Conservation (phyloP, 2,888 invertebrate species). For the Blera fallax region DNA sequence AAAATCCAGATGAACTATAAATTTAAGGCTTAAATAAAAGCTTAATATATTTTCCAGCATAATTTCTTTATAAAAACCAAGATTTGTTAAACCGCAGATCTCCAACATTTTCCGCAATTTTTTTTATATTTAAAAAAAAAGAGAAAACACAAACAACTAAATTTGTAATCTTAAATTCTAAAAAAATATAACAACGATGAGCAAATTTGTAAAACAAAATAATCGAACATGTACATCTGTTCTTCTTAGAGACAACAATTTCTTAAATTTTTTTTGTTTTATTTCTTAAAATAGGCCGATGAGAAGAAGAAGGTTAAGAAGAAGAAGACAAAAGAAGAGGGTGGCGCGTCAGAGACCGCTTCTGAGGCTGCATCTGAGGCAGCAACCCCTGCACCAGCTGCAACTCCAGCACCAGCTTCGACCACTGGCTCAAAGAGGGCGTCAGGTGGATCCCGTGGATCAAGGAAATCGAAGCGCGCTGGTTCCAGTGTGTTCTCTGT, state of each 20-base stretch:
- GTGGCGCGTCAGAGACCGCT: constrained; percentile 83
- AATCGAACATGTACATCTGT: not conserved
- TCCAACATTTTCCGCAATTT: too few species aligned
- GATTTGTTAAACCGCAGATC: too few species aligned
- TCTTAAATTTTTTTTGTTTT: not conserved
- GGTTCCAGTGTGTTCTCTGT: constrained; percentile 98
- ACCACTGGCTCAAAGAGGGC: constrained; percentile 91
- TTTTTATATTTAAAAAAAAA: too few species aligned
- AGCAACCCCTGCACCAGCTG: constrained; percentile 87
- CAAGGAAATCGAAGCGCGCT: constrained; percentile 89
- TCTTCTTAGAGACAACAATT: not conserved
- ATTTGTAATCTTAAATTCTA: not conserved
- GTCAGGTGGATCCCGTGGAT: constrained; percentile 86
- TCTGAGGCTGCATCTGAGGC: constrained; percentile 85
- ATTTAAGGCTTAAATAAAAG: too few species aligned
- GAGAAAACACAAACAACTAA: not conserved
- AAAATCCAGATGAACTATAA: too few species aligned
- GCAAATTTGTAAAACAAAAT: constrained; percentile 36
- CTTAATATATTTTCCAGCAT: too few species aligned
- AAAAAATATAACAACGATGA: not conserved
- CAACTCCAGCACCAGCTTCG: constrained; percentile 87
- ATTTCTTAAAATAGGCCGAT: constrained; percentile 87
- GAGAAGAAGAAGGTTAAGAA: constrained; percentile 96
- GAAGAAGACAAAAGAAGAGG: constrained; percentile 91
- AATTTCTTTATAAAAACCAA: too few species aligned